Evolutionary conservation across 2,797 vertebrate genomes (phyloP).

Genomic region (Pantherophis alleghaniensis): DNA sequence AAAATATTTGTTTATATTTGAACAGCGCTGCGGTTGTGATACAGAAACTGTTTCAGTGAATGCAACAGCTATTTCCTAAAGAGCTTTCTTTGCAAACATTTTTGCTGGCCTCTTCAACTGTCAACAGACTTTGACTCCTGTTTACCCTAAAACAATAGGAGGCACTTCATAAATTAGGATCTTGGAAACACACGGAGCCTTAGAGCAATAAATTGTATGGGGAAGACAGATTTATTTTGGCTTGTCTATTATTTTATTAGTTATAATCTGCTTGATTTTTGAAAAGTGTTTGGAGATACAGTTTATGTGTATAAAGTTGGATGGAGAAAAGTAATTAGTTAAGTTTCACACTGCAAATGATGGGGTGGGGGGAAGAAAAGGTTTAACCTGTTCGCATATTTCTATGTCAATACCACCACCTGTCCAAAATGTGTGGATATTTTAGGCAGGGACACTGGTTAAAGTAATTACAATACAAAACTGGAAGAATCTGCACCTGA

Average conservation of each 20-base stretch:
- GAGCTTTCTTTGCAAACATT: slow-evolving; percentile 70
- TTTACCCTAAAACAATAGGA: slow-evolving; percentile 76
- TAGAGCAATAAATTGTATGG: slow-evolving; percentile 53
- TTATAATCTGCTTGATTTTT: slow-evolving; percentile 29
- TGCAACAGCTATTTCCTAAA: slow-evolving; percentile 69
- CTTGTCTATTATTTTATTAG: slow-evolving; percentile 37
- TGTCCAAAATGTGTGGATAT: slow-evolving; percentile 9
- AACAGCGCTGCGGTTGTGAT: slow-evolving; percentile 67
- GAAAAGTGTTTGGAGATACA: background rate
- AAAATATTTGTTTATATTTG: slow-evolving; percentile 80
- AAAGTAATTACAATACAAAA: background rate
- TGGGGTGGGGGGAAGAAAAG: background rate
- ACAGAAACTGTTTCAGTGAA: slow-evolving; percentile 70
- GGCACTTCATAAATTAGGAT: slow-evolving; percentile 71
- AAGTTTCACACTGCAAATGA: slow-evolving; percentile 18
- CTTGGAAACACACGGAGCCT: slow-evolving; percentile 53
- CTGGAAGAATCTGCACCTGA: background rate
- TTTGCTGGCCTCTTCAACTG: slow-evolving; percentile 65
- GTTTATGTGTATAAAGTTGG: background rate
- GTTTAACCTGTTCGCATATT: slow-evolving; percentile 52
- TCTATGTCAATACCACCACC: slow-evolving; percentile 45
- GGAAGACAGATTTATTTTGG: slow-evolving; percentile 39
- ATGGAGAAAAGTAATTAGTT: background rate
- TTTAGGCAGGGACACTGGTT: background rate
- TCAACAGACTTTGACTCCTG: slow-evolving; percentile 70